Evolutionary conservation across 2,888 invertebrate genomes (phyloP).

Genomic region (Silvanus unidentatus): DNA sequence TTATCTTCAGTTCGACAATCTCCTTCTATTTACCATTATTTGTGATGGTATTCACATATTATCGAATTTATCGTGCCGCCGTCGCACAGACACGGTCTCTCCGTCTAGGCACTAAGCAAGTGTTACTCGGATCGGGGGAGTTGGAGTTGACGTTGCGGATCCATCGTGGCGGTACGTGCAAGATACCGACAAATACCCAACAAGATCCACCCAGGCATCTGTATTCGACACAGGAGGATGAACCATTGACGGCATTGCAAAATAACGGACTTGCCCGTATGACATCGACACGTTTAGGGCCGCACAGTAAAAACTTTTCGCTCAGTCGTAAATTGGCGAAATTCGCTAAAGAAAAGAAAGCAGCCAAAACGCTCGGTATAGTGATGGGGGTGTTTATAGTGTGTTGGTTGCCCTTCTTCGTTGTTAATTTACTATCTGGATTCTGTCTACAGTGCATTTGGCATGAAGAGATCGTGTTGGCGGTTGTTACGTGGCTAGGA

Average conservation of each 20-base stretch:
- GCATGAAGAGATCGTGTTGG: constrained; percentile 80
- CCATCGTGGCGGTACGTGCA: constrained; percentile 81
- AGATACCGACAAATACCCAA: constrained; percentile 46
- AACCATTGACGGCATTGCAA: constrained; percentile 69
- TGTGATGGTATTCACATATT: constrained; percentile 98
- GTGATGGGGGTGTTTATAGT: constrained; percentile 96
- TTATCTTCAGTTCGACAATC: constrained; percentile 95
- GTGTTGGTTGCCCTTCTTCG: constrained; percentile 97
- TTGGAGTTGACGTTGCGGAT: constrained; percentile 85
- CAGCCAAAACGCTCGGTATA: constrained; percentile 93
- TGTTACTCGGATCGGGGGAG: constrained; percentile 78
- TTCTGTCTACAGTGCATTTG: constrained; percentile 83
- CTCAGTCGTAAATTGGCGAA: constrained; percentile 88
- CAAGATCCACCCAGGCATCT: constrained; percentile 29
- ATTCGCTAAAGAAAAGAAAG: constrained; percentile 95
- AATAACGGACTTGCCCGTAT: constrained; percentile 71
- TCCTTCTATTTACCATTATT: constrained; percentile 95
- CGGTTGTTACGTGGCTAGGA: constrained; percentile 88
- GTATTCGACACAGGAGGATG: constrained; percentile 63
- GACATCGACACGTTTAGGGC: constrained; percentile 60
- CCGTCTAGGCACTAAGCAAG: constrained; percentile 86
- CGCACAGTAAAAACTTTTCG: constrained; percentile 78
- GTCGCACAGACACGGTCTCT: constrained; percentile 86
- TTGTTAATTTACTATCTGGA: constrained; percentile 86
- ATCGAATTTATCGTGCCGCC: constrained; percentile 90